Evolutionary conservation across 2,888 invertebrate species (phyloP), one percentile per base, ranked within the genome.

Genomic region (Thelaira solivaga): DNA sequence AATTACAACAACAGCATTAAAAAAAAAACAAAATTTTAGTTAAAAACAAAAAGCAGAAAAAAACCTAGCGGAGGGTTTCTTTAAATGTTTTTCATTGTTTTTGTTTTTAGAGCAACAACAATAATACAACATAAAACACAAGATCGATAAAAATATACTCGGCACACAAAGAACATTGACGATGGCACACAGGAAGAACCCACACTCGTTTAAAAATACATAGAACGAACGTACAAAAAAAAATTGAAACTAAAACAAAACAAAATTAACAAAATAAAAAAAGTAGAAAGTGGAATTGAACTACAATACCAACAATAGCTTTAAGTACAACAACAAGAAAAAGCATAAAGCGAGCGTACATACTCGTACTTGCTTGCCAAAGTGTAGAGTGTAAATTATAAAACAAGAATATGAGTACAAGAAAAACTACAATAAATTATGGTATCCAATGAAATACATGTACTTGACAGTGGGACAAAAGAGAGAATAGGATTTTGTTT

Each of bases 111-210:
- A 20, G 31, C 53, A 71, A 61, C 36, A 49, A 64, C 57, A 67
- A 31, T 29, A 61, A 68, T 43, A 51, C 71, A 69, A 75, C 79
- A 59, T 79, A 62, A 77, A 76, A 55, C 64, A 69, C 74, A 78
- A 78, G 78, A 78, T 78, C 78, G 78, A 78, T 78, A 78, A 78
- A 78, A 69, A 69, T 57, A 69, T 43, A 68, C 73, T 59, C 59
- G 41, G 22, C 31, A 39, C n/a, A n/a, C n/a, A 67, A 57, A 64
- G 47, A 64, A 47, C 39, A 29, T 57, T 24, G 41, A 64, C 72
- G 57, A 20, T 34, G 57, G 69, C 59, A 59, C 61, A 74, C 74
- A 74, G 74, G 74, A 74, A 74, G 74, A 74, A 74, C 74, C 74
- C 74, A 74, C 67, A 61, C 74, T 45, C 41, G 11, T 31, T 51